Percentiles rank a stretch among this genome's conserved stretches.
These are phyloP conservation scores for Corythaixoides concolor DNA, from an alignment of 2,113 vertebrate species.

Conservation along the genomic window DNA sequence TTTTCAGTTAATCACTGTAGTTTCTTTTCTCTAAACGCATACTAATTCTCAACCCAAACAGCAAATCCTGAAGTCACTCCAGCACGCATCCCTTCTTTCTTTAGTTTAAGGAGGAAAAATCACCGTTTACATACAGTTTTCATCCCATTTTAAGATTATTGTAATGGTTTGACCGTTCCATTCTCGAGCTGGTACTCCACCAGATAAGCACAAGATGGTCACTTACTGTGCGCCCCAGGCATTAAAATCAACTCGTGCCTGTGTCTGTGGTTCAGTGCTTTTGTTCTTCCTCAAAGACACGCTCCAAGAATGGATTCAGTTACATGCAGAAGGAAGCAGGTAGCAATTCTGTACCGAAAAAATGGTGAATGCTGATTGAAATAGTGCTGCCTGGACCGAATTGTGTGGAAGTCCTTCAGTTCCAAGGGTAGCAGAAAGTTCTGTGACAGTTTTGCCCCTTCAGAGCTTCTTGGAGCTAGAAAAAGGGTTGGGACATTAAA, in stretches of 20 bases:
- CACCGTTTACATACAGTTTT: not conserved
- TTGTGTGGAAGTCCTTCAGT: not conserved
- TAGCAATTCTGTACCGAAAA: not conserved
- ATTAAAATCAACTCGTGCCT: not conserved
- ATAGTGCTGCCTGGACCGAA: not conserved
- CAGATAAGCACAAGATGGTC: not conserved
- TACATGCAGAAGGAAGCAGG: not conserved
- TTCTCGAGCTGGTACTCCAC: not conserved
- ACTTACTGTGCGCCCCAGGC: not conserved
- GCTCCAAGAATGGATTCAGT: not conserved
- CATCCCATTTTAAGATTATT: not conserved
- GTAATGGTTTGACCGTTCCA: not conserved
- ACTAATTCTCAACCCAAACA: not conserved
- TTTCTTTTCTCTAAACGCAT: not conserved
- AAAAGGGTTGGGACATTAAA: not conserved
- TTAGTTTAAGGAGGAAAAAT: not conserved
- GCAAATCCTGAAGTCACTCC: not conserved
- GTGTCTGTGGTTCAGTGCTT: not conserved
- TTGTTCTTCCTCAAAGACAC: not conserved
- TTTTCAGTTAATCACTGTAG: not conserved
- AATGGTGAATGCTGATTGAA: not conserved
- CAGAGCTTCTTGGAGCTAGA: not conserved
- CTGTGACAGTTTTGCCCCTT: not conserved
- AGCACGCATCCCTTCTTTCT: not conserved
- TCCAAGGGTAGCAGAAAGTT: not conserved